Evolutionary conservation across 1,140 invertebrate species (phyloP).

Genomic region (Aphelinus atriplicis): DNA sequence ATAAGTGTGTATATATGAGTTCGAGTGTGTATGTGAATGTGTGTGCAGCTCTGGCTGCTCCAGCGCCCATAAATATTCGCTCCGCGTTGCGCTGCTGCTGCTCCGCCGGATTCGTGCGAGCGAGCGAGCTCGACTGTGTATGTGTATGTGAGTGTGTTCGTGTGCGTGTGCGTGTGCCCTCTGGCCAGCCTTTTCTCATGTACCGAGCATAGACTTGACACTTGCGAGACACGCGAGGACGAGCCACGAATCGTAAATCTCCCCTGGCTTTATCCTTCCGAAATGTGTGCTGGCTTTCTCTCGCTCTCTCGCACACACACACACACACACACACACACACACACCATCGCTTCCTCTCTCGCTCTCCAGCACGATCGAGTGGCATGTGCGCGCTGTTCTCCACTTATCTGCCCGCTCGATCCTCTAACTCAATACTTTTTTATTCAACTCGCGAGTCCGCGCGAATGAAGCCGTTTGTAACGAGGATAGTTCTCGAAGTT

Average conservation of each 20-base stretch:
- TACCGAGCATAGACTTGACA: conserved; percentile 45
- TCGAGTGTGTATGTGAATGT: conserved; percentile 11
- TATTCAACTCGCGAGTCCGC: too few species aligned
- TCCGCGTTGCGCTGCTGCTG: conserved; percentile 29
- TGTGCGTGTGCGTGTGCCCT: conserved; percentile 3
- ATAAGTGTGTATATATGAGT: conserved; percentile 6
- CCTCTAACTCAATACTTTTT: too few species aligned
- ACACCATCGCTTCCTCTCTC: too few species aligned
- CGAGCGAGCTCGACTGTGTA: neutral
- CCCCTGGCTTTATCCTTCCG: conserved; percentile 38
- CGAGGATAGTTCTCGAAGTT: too few species aligned
- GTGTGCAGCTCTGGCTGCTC: conserved; percentile 18
- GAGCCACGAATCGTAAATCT: conserved; percentile 56
- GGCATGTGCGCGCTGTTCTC: too few species aligned
- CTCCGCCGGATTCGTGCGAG: conserved; percentile 5
- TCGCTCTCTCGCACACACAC: neutral
- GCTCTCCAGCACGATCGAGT: too few species aligned
- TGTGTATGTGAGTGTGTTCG: neutral
- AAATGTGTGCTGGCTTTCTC: conserved; percentile 20
- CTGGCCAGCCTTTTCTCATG: conserved; percentile 42
- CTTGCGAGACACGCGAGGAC: conserved; percentile 48
- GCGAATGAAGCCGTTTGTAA: too few species aligned
- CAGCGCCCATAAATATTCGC: conserved; percentile 40
- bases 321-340: too few species aligned
- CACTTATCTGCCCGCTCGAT: too few species aligned